phyloP scores from a whole-genome alignment of 2,888 invertebrate genomes.

The Dryocosmus kuriphilus region DNA sequence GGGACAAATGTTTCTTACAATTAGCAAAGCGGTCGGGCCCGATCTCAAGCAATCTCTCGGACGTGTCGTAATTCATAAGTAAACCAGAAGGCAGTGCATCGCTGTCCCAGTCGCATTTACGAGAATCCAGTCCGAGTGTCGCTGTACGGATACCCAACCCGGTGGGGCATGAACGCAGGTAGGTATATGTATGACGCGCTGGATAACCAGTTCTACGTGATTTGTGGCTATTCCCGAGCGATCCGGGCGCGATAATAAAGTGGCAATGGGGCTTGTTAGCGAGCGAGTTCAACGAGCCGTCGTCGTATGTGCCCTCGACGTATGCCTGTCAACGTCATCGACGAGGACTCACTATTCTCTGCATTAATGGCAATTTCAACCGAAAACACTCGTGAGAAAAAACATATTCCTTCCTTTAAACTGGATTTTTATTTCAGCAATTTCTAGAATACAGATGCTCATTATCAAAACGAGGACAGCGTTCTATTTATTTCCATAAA shows the following conservation, averaged over 20 bases:
- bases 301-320: conserved; percentile 59
- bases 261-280: conserved; percentile 77
- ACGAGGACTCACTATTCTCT: conserved; percentile 47
- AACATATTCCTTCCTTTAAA: neutral
- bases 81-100: conserved; percentile 57
- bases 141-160: conserved; percentile 38
- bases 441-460: neutral
- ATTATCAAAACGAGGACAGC: conserved; percentile 1
- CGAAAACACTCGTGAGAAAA: conserved; percentile 1
- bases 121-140: conserved; percentile 54
- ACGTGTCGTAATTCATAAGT: conserved; percentile 50
- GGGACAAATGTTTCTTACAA: conserved; percentile 52
- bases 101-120: conserved; percentile 53
- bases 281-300: conserved; percentile 66
- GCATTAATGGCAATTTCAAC: conserved; percentile 6
- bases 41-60: conserved; percentile 54
- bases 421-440: neutral
- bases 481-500: neutral
- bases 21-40: conserved; percentile 46
- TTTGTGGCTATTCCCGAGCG: conserved; percentile 74
- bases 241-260: conserved; percentile 75
- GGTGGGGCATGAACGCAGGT: conserved; percentile 57
- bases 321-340: conserved; percentile 68
- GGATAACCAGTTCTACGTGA: conserved; percentile 74
- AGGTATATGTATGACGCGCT: conserved; percentile 63